Base-by-base conservation (phyloP, 2,797 vertebrate species). In the Sarcophilus harrisii region DNA sequence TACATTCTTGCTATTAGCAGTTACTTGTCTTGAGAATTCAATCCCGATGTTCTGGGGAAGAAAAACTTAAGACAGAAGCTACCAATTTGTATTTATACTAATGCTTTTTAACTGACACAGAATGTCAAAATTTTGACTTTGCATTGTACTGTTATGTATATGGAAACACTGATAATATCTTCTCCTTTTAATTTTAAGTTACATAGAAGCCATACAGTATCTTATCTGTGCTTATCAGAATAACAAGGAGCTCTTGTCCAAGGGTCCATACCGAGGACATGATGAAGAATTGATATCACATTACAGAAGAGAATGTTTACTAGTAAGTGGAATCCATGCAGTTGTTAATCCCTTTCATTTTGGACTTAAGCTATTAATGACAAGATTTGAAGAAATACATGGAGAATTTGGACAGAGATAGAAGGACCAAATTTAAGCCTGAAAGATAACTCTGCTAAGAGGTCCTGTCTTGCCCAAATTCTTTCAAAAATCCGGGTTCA, bases 181-280 rank as follows among this genome's bases (percentile, higher is more conserved):
- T 98, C 97, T 98, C 92, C 97, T 92, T 97, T 97, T 95, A 13
- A 60, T 97, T 94, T 98, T 73, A 99, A 99, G 99, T 98, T 99
- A 99, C 91, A 98, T 99, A 98, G 99, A 99, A 98, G 99, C 99
- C 93, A 98, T 99, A 99, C 99, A 99, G 97, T 99, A 99, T 98
- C 99, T 99, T 98, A 99, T 99, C 96, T 99, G 99, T 98, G 99
- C 99, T 90, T 99, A 99, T 98, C 99, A 99, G 98, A 99, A 99
- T 98, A 99, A 99, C 98, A 99, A 99, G 98, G 99, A 99, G 98
- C 99, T 99, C 91, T 97, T 99, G 98, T 98, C 98, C 18, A 99
- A 99, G 98, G 99, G 99, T 66, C 99, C 98, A 0, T 99, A 99
- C 98, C 98, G 99, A 98, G 99, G 99, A 58, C 99, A 99, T 1